These are phyloP conservation scores for Scarus forsteni DNA, from an alignment of 2,797 vertebrate genomes.

Conservation along the genomic window DNA sequence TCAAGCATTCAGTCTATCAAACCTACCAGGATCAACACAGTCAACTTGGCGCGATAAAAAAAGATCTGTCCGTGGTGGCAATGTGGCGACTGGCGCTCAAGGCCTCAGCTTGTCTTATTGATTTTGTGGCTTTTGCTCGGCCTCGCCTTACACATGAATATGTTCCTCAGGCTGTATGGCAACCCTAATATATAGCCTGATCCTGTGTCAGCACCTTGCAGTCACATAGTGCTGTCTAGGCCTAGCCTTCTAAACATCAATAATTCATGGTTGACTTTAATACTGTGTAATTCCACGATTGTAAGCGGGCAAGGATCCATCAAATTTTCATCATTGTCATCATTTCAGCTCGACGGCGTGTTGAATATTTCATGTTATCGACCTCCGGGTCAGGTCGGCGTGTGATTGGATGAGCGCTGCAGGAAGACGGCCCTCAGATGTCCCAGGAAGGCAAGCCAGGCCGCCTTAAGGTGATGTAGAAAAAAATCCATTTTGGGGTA, in stretches of 20 bases:
- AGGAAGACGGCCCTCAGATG: slow-evolving; percentile 58
- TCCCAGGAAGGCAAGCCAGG: slow-evolving; percentile 55
- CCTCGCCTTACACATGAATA: slow-evolving; percentile 25
- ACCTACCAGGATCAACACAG: slow-evolving; percentile 77
- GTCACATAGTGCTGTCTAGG: slow-evolving; percentile 46
- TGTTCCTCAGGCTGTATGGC: slow-evolving; percentile 42
- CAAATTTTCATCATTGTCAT: slow-evolving; percentile 75
- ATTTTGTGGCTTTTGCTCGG: slow-evolving; percentile 31
- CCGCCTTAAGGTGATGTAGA: slow-evolving; percentile 39
- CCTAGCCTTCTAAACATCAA: slow-evolving; percentile 77
- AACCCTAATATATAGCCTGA: slow-evolving; percentile 37
- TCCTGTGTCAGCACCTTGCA: slow-evolving; percentile 38
- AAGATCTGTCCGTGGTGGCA: slow-evolving; percentile 57
- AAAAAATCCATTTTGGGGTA: slow-evolving; percentile 85
- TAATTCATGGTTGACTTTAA: slow-evolving; percentile 76
- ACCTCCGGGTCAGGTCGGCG: slow-evolving; percentile 70
- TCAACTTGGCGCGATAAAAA: slow-evolving; percentile 85
- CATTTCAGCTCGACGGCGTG: slow-evolving; percentile 63
- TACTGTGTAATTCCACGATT: slow-evolving; percentile 75
- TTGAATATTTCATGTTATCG: slow-evolving; percentile 79
- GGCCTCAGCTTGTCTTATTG: slow-evolving; percentile 42
- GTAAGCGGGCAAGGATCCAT: slow-evolving; percentile 69
- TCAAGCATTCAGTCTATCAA: slow-evolving; percentile 46
- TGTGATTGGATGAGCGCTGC: slow-evolving; percentile 76
- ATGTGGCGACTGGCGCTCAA: slow-evolving; percentile 38